A percentile compares a stretch with the other conserved stretches of the same genome.
These are phyloP conservation scores for Isichthys henryi DNA, from an alignment of 2,113 vertebrate species.

Conservation along the genomic window DNA sequence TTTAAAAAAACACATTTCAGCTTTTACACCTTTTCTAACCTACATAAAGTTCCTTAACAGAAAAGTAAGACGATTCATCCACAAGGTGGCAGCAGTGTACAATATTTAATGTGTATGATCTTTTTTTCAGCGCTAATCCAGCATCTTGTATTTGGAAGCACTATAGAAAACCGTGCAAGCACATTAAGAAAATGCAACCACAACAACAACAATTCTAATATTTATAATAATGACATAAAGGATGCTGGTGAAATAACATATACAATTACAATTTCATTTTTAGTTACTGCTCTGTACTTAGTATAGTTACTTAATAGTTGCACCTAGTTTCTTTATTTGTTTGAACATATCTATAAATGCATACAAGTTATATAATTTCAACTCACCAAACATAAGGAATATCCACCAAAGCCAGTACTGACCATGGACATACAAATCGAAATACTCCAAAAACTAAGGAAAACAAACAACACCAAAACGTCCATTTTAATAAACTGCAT, in stretches of 20 bases:
- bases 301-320: too few relatives aligned
- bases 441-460: slow-evolving; percentile 91
- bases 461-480: slow-evolving; percentile 4
- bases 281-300: too few relatives aligned
- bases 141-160: neutral
- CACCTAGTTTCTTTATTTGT: neutral
- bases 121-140: neutral
- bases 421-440: slow-evolving; percentile 94
- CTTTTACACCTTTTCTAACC: neutral
- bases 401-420: slow-evolving; percentile 99
- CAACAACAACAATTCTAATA: neutral
- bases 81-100: slow-evolving; percentile 3
- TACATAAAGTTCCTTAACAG: neutral
- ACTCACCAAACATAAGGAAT: slow-evolving; percentile 94
- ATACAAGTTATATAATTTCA: slow-evolving; percentile 3
- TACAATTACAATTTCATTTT: neutral
- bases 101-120: neutral
- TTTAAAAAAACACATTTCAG: neutral
- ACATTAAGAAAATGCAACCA: neutral
- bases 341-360: neutral
- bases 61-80: neutral
- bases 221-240: neutral
- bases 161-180: neutral
- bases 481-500: neutral
- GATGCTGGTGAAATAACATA: neutral